Evolutionary conservation across 2,113 vertebrate genomes (phyloP).

Genomic region (Nesoenas mayeri): DNA sequence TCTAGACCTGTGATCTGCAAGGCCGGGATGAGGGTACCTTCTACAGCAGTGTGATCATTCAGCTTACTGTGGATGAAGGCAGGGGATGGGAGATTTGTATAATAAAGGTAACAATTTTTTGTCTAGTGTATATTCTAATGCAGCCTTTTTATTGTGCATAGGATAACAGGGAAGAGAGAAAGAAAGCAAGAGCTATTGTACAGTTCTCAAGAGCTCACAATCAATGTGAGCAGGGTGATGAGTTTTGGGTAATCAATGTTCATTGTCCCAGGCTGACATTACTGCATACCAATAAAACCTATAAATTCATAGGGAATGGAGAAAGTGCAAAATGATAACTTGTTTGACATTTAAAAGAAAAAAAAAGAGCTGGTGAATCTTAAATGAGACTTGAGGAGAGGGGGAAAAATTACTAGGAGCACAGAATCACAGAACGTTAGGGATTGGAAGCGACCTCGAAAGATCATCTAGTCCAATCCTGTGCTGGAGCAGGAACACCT

Average conservation of each 20-base stretch:
- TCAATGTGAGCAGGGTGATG: background rate
- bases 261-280: background rate
- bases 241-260: background rate
- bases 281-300: background rate
- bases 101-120: background rate
- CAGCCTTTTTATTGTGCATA: background rate
- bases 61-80: background rate
- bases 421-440: no score
- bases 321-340: background rate
- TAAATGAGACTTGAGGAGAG: background rate
- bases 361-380: background rate
- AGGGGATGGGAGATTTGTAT: background rate
- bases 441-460: no score
- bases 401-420: background rate
- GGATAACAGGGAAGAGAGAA: background rate
- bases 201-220: background rate
- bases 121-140: background rate
- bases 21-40: background rate
- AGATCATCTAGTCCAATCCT: no score
- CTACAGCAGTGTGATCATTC: no score
- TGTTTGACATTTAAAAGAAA: constrained; percentile 3
- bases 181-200: background rate
- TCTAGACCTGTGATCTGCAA: accelerated
- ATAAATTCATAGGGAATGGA: background rate
- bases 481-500: no score